phyloP scores from a whole-genome alignment of 2,797 vertebrate genomes.

The Falco rusticolus region DNA sequence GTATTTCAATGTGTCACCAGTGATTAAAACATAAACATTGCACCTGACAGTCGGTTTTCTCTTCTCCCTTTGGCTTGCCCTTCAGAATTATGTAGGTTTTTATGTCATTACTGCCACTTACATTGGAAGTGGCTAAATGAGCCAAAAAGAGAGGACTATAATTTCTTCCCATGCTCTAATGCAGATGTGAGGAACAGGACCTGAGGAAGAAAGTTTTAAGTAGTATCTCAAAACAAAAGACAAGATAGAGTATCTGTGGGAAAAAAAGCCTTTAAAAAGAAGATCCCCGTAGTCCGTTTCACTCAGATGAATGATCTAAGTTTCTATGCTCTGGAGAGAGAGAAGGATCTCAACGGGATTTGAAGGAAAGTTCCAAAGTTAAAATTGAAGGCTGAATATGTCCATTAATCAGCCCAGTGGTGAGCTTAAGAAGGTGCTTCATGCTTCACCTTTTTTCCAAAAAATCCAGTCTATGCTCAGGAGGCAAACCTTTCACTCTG shows the following conservation, averaged over 20 bases:
- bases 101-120: not conserved
- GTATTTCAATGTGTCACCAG: not conserved
- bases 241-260: not conserved
- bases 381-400: not conserved
- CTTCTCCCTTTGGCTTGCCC: not conserved
- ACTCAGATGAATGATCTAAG: not conserved
- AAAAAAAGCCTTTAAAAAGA: not conserved
- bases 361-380: not conserved
- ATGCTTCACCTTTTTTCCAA: not conserved
- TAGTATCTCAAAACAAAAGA: not conserved
- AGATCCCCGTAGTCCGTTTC: not conserved
- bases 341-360: not conserved
- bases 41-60: not conserved
- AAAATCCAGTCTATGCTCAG: not conserved
- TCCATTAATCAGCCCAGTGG: not conserved
- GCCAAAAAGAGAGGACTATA: not conserved
- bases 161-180: not conserved
- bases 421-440: not conserved
- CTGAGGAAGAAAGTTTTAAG: not conserved
- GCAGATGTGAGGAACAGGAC: not conserved
- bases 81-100: not conserved
- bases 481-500: not conserved
- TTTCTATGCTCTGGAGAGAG: conserved; percentile 7
- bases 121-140: not conserved
- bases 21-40: not conserved